A percentile compares a stretch with the other conserved stretches of the same genome.
Evolutionary conservation across 2,797 vertebrate genomes (phyloP).

Genomic region (Sebastes hubbsi): DNA sequence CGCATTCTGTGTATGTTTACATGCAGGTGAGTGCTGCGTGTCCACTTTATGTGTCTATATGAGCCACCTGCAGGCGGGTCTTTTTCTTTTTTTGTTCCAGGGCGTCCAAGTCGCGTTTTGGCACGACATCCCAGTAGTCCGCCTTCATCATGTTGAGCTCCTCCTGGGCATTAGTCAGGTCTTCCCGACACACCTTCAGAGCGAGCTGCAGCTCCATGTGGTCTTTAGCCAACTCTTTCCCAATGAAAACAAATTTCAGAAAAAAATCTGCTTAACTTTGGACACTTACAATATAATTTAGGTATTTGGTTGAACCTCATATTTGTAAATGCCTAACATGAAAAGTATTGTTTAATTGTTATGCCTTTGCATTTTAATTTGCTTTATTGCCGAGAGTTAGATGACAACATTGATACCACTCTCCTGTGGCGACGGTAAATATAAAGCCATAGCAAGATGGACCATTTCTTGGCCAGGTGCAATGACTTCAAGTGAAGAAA

Average conservation of each 20-base stretch:
- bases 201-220: slow-evolving; percentile 81
- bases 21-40: not conserved
- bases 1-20: not conserved
- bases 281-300: not conserved
- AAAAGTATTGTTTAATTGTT: not conserved
- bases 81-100: slow-evolving; percentile 78
- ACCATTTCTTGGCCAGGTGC: not conserved
- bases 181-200: slow-evolving; percentile 81
- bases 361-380: not conserved
- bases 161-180: slow-evolving; percentile 84
- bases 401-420: not conserved
- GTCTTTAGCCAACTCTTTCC: slow-evolving; percentile 76
- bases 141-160: slow-evolving; percentile 83
- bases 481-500: not conserved
- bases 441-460: not conserved
- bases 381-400: not conserved
- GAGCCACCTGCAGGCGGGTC: slow-evolving; percentile 78
- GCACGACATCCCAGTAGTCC: slow-evolving; percentile 86
- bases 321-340: not conserved
- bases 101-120: slow-evolving; percentile 83
- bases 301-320: not conserved
- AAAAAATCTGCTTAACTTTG: not conserved
- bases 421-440: not conserved
- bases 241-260: not conserved
- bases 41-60: not conserved